phyloP scores from a whole-genome alignment of 1,140 invertebrate genomes.

The Monochamus saltuarius region DNA sequence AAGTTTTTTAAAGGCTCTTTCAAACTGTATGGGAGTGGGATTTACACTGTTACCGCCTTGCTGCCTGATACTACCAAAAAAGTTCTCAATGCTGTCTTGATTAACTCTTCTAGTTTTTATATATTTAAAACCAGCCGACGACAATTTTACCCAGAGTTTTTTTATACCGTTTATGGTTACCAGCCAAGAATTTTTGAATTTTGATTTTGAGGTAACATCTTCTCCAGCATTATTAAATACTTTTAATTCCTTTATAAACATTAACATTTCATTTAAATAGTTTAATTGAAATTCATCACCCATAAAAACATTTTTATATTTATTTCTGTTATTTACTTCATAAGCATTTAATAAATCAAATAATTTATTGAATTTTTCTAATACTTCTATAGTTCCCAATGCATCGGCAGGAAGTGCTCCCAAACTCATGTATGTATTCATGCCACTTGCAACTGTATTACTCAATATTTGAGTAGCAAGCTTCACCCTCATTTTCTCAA shows the following conservation, averaged over 20 bases:
- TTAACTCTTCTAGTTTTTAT: conserved; percentile 11
- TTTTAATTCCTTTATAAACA: not conserved
- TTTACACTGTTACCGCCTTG: conserved; percentile 15
- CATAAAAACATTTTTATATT: not conserved
- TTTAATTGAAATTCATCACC: not conserved
- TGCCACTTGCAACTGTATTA: conserved; percentile 6
- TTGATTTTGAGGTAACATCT: not conserved
- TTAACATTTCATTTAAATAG: not conserved
- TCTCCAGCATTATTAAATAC: not conserved
- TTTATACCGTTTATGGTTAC: conserved; percentile 2
- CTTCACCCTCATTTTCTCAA: conserved; percentile 6
- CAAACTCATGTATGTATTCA: not conserved
- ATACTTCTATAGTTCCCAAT: not conserved
- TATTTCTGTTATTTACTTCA: not conserved
- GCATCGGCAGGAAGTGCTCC: conserved; percentile 5
- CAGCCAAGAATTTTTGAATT: conserved; percentile 11
- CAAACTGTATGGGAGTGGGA: conserved; percentile 14
- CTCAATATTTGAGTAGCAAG: conserved; percentile 7
- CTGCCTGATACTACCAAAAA: conserved; percentile 13
- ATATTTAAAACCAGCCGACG: conserved; percentile 6
- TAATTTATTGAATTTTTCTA: conserved; percentile 2
- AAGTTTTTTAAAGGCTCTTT: conserved; percentile 21
- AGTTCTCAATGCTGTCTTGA: not conserved
- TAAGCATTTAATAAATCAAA: conserved; percentile 7
- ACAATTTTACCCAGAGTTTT: conserved; percentile 7